phyloP scores from a whole-genome alignment of 2,888 invertebrate species.

The Hetaerina titia region DNA sequence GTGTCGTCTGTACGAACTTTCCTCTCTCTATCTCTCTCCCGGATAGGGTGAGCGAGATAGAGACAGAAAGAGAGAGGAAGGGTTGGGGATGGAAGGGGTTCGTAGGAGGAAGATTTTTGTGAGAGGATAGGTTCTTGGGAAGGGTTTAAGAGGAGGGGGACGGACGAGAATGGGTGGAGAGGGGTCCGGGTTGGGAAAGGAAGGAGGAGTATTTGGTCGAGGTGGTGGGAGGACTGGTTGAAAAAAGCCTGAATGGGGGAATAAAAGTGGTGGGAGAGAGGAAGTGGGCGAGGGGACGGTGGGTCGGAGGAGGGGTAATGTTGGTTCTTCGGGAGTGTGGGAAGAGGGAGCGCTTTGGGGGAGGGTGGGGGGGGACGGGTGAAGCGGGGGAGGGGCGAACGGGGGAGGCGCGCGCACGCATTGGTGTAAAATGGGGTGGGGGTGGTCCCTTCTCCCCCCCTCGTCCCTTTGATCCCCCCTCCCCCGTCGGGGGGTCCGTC shows the following conservation, averaged over 20 bases:
- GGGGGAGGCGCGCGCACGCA: constrained; percentile 21
- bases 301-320: neutral
- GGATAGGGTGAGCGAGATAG: constrained; percentile 2
- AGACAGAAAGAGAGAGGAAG: neutral
- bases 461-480: neutral
- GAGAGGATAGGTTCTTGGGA: neutral
- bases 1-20: constrained; percentile 14
- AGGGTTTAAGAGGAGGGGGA: neutral
- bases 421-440: neutral
- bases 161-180: neutral
- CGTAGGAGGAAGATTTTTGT: neutral
- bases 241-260: neutral
- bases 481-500: neutral
- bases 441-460: neutral
- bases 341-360: neutral
- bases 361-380: neutral
- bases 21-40: neutral
- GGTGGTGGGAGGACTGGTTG: neutral
- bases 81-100: neutral
- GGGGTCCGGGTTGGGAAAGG: neutral
- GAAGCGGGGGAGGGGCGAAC: neutral
- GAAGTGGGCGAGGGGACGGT: neutral
- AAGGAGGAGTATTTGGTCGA: neutral
- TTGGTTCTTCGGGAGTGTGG: too few relatives aligned
- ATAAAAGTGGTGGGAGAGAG: neutral